phyloP scores from a whole-genome alignment of 1,140 invertebrate genomes.

The Megathymus violae region DNA sequence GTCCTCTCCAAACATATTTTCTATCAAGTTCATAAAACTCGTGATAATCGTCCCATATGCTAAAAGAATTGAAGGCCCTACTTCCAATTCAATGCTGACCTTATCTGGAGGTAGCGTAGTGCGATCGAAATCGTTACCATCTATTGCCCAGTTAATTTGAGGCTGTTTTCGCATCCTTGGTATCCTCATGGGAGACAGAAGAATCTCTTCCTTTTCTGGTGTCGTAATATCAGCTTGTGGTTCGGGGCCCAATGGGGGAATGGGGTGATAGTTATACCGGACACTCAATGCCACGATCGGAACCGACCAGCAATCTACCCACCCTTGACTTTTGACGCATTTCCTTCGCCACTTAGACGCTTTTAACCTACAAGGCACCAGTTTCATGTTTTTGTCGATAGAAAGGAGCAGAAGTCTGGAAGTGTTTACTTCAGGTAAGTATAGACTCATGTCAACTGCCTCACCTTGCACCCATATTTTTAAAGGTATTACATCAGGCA shows the following conservation, averaged over 20 bases:
- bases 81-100: constrained; percentile 95
- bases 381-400: constrained; percentile 95
- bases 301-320: constrained; percentile 98
- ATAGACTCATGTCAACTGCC: constrained; percentile 94
- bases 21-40: constrained; percentile 95
- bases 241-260: constrained; percentile 92
- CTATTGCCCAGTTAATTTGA: constrained; percentile 86
- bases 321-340: constrained; percentile 91
- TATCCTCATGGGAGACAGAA: constrained; percentile 95
- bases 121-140: constrained; percentile 93
- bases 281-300: constrained; percentile 96
- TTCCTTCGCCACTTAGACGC: constrained; percentile 93
- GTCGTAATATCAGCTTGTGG: constrained; percentile 96
- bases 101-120: constrained; percentile 92
- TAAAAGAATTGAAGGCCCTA: constrained; percentile 95
- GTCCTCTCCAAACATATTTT: constrained; percentile 98
- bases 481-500: constrained; percentile 93
- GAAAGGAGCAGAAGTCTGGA: constrained; percentile 92
- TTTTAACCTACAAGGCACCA: constrained; percentile 86
- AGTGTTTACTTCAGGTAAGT: constrained; percentile 95
- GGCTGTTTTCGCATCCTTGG: constrained; percentile 90
- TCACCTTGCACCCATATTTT: constrained; percentile 98
- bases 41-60: constrained; percentile 95
- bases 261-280: constrained; percentile 95
- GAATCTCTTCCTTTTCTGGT: constrained; percentile 96